These are phyloP conservation scores for Opisthograptis luteolata DNA, from an alignment of 2,888 invertebrate species.

Conservation along the genomic window DNA sequence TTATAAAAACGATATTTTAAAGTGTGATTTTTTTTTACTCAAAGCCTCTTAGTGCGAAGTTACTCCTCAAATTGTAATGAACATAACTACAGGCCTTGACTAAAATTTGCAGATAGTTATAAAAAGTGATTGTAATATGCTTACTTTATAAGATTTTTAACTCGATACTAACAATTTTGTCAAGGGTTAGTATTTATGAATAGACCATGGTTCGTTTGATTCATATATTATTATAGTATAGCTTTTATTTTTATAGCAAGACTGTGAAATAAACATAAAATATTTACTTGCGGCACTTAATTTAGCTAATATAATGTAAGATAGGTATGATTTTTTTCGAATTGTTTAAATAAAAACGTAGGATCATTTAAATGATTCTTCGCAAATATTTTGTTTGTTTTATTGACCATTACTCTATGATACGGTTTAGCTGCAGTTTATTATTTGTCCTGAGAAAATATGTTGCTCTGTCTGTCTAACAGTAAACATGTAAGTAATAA, in stretches of 20 bases:
- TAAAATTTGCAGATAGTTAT: neutral
- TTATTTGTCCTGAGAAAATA: too few species aligned
- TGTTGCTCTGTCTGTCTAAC: too few species aligned
- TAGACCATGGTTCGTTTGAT: constrained; percentile 23
- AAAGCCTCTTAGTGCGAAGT: neutral
- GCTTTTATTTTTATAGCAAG: constrained; percentile 61
- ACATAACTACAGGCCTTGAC: constrained; percentile 10
- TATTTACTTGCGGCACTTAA: constrained; percentile 50
- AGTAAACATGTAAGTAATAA: too few species aligned
- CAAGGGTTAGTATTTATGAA: constrained; percentile 10
- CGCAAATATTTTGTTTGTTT: constrained; percentile 24
- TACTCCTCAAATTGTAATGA: constrained; percentile 11
- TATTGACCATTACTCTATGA: too few species aligned
- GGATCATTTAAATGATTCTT: constrained; percentile 41
- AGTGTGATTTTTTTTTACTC: too few species aligned
- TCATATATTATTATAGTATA: too few species aligned
- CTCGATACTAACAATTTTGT: neutral
- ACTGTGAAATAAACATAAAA: constrained; percentile 59
- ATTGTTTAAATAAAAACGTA: constrained; percentile 43
- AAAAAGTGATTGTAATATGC: neutral
- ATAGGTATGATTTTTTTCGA: constrained; percentile 42
- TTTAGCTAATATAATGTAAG: constrained; percentile 35
- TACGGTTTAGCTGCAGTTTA: neutral
- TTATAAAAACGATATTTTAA: neutral
- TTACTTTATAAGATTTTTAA: neutral